Evolutionary conservation across 2,797 vertebrate species (phyloP).

Genomic region (Odontamblyopus rebecca): DNA sequence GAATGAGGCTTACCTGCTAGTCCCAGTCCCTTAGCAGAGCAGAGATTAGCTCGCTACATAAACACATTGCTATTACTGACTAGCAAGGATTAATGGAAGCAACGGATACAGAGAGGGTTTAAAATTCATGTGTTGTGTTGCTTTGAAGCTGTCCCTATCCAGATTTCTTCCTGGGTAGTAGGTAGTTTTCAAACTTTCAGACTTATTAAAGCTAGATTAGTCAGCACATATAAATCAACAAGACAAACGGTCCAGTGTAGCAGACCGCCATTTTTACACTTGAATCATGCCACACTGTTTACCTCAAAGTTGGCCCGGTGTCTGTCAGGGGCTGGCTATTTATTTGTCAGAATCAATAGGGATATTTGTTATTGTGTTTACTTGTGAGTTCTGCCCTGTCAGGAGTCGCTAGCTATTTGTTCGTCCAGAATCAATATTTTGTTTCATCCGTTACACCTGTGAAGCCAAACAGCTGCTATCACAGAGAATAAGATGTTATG

Average conservation of each 20-base stretch:
- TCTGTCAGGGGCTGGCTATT: slow-evolving; percentile 58
- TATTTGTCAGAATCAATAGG: slow-evolving; percentile 62
- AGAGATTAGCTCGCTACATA: slow-evolving; percentile 62
- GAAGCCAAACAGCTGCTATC: slow-evolving; percentile 65
- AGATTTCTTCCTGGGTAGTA: slow-evolving; percentile 32
- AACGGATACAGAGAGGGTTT: slow-evolving; percentile 41
- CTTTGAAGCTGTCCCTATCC: slow-evolving; percentile 38
- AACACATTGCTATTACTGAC: slow-evolving; percentile 64
- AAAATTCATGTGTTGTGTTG: slow-evolving; percentile 39
- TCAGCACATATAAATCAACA: slow-evolving; percentile 51
- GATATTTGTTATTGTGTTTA: slow-evolving; percentile 63
- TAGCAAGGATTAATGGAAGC: slow-evolving; percentile 64
- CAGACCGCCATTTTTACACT: slow-evolving; percentile 36
- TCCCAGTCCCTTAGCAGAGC: slow-evolving; percentile 48
- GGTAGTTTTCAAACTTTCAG: slow-evolving; percentile 20
- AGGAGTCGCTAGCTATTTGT: slow-evolving; percentile 65
- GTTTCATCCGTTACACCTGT: slow-evolving; percentile 66
- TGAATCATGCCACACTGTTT: slow-evolving; percentile 50
- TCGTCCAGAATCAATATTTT: slow-evolving; percentile 70
- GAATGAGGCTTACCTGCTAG: slow-evolving; percentile 63
- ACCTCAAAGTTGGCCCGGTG: slow-evolving; percentile 35
- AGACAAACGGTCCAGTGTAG: slow-evolving; percentile 36
- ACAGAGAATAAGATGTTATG: slow-evolving; percentile 50
- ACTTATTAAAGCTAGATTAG: slow-evolving; percentile 39
- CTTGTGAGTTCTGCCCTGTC: slow-evolving; percentile 60